phyloP scores from a whole-genome alignment of 2,888 invertebrate species.

The Chrysomela aeneicollis region DNA sequence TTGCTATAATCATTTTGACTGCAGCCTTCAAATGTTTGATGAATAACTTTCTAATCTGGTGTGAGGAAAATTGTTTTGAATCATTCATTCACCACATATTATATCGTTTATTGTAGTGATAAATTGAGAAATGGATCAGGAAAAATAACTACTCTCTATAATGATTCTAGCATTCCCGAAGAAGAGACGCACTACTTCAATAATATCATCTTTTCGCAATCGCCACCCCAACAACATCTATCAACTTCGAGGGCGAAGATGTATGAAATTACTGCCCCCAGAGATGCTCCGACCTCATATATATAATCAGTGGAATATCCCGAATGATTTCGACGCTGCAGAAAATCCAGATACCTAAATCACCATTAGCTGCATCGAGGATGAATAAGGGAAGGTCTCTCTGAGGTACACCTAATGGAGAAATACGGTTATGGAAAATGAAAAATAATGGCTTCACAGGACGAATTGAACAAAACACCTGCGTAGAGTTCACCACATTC shows the following conservation, averaged over 20 bases:
- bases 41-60: too few relatives aligned
- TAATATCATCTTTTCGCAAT: conserved; percentile 56
- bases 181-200: background rate
- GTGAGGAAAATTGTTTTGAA: too few relatives aligned
- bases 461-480: background rate
- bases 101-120: too few relatives aligned
- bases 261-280: conserved; percentile 54
- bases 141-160: too few relatives aligned
- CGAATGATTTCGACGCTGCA: conserved; percentile 42
- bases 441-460: background rate
- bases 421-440: conserved; percentile 2
- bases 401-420: background rate
- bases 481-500: background rate
- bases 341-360: conserved; percentile 33
- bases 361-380: conserved; percentile 30
- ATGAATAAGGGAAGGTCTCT: background rate
- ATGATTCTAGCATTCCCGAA: background rate
- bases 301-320: conserved; percentile 54
- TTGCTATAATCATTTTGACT: too few relatives aligned
- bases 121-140: too few relatives aligned
- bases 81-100: too few relatives aligned
- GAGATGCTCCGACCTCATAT: conserved; percentile 51
- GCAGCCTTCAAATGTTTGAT: too few relatives aligned
- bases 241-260: conserved; percentile 47
- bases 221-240: conserved; percentile 44